Evolutionary conservation across 2,113 vertebrate genomes (phyloP).

Genomic region (Corvus moneduloides): DNA sequence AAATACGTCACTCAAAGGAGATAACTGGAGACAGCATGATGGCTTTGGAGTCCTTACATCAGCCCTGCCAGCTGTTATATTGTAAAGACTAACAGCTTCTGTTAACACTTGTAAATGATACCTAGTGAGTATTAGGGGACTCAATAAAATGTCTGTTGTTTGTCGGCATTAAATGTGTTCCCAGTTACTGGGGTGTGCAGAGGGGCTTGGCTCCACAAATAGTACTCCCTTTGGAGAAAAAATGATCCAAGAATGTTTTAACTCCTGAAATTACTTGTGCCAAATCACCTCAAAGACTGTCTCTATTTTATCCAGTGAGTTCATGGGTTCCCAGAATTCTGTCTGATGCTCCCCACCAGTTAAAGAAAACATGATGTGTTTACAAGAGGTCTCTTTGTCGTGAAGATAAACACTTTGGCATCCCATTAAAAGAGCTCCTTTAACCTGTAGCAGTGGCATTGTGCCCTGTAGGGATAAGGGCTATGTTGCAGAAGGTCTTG

Average conservation of each 20-base stretch:
- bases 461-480: neutral
- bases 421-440: neutral
- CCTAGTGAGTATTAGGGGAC: neutral
- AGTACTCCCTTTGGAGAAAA: neutral
- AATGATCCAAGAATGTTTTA: neutral
- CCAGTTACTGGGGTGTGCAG: neutral
- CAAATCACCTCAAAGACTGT: neutral
- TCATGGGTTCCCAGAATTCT: neutral
- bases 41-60: neutral
- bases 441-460: accelerated
- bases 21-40: neutral
- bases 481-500: neutral
- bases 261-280: neutral
- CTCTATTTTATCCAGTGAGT: neutral
- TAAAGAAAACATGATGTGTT: neutral
- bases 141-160: neutral
- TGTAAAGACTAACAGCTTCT: slow-evolving; percentile 25
- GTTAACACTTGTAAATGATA: neutral
- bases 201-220: neutral
- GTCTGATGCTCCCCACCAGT: neutral
- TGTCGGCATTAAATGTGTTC: neutral
- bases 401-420: neutral
- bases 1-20: neutral
- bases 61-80: neutral
- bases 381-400: neutral